Base-by-base conservation (phyloP, 2,113 vertebrate genomes). In the Catharus fuscescens region DNA sequence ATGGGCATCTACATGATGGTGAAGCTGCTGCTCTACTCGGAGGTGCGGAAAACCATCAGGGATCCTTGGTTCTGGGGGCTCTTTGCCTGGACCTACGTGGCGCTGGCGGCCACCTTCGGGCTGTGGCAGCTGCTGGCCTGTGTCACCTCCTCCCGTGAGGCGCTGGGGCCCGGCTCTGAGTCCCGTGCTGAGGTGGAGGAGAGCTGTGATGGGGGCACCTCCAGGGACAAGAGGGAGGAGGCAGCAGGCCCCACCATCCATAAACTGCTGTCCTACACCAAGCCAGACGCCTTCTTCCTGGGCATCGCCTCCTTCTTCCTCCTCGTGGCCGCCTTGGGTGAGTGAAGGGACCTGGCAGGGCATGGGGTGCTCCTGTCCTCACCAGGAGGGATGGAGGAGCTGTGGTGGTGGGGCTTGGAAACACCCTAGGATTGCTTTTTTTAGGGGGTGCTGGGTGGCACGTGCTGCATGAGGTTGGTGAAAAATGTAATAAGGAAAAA, bases 1-100 rank as follows among this genome's bases (percentile, higher is more conserved):
- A 87, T 98, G 92, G 97, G 98, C 86, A 98, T 98, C 92, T 99
- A 98, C 23, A 93, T 98, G 80, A 85, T 99, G 97, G 97, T 96
- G 88, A 99, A 99, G 96, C 94, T 99, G 97, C 98, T 99, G 92
- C 98, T 99, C 74, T 98, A 99, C 95, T 98, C 98, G 0, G 99
- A 99, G 95, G 96, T 98, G 57, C 98, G 93, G 42, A 94, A 96
- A 67, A 98, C 98, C 31, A 93, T 99, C 81, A 96, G 88, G 88
- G 98, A 98, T 86, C 98, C 99, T 3, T 99, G 99, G 98, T 97
- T 98, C 79, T 98, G 99, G 96, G 97, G 98, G 80, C 97, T 99
- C 32, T 98, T 99, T 24, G 97, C 96, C 36, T 99, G 99, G 99
- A 99, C 99, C 0, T 99, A 98, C 9, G 26, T 97, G 70, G 98